Conservation (phyloP, 64 coral and sea anemone species). For the Orbicella faveolata region DNA sequence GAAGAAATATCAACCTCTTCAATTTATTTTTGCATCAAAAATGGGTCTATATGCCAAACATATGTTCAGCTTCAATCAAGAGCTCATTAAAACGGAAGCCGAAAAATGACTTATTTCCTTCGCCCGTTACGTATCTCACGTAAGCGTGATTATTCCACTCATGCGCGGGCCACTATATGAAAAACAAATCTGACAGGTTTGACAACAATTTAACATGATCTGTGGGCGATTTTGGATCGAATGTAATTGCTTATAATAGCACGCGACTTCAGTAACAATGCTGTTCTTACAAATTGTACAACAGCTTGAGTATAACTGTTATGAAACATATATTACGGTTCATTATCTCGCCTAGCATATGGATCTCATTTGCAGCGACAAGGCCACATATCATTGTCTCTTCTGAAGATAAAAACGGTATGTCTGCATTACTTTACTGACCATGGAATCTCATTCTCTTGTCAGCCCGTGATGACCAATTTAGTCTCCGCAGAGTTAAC, state of each 20-base stretch:
- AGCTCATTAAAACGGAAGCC: background rate
- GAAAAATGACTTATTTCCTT: background rate
- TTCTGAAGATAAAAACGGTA: background rate
- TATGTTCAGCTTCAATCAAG: constrained; percentile 4
- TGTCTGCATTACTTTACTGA: too few species aligned
- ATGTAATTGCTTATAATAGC: background rate
- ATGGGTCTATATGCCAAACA: background rate
- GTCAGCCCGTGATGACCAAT: too few species aligned
- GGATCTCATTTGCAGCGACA: background rate
- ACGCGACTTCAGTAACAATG: background rate
- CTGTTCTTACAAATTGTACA: too few species aligned
- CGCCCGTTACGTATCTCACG: background rate
- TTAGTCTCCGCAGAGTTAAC: too few species aligned
- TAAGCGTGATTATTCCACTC: background rate
- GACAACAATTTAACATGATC: too few species aligned
- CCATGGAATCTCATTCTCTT: too few species aligned
- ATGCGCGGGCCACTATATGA: too few species aligned
- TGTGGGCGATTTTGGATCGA: background rate
- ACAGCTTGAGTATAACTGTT: too few species aligned
- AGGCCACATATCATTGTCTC: background rate
- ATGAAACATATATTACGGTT: background rate
- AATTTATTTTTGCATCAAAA: constrained; percentile 26
- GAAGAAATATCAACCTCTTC: background rate
- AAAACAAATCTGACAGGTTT: too few species aligned
- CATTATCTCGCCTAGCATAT: background rate